Base-by-base conservation (phyloP, 2,113 vertebrate genomes). In the Nannobrachium achirus region DNA sequence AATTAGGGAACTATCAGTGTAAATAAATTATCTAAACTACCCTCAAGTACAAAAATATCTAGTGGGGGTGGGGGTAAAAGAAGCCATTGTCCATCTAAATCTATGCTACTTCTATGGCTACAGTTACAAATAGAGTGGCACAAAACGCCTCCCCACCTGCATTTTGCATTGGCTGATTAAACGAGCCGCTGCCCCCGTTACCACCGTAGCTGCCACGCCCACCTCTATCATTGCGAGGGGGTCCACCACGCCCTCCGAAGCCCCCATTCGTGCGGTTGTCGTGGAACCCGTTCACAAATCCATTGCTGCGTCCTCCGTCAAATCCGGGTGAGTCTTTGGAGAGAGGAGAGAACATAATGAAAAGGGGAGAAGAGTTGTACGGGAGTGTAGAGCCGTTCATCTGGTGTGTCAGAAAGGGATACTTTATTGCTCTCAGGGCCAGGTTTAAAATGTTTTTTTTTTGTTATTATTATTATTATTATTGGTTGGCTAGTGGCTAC, bases 251-350 rank as follows among this genome's bases (percentile, higher is more conserved):
- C 45, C 84, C 90, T 70, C 89, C 92, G 69, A 76, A 91, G 69
- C 85, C 86, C 57, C 93, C 92, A 53, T 94, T 95, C 82, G 93
- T 73, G 68, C 92, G 92, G 86, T 86, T 90, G 78, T 94, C 93
- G 3, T 94, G 89, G 85, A 89, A 94, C 59, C 93, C 94, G 82
- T 95, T 95, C 78, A 92, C 89, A 87, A 91, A 94, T 83, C 92
- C 93, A 81, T 94, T 95, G 88, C 84, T 89, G 67, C 90, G 91
- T 63, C 64, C 75, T 4, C 75, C 74, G 10, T 92, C 91, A 92
- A 92, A 94, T 58, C 85, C 93, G 55, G 92, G 76, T 71, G 88
- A 89, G 71, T 93, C 92, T 95, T 90, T 1, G 50, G 0, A 62
- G 39, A 45, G 42, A 55, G n/a, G 60, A 56, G 8, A 9, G 41